A percentile compares a stretch with the other conserved stretches of the same genome.
phyloP scores from a whole-genome alignment of 1,140 invertebrate genomes.

The Zeugodacus cucurbitae region DNA sequence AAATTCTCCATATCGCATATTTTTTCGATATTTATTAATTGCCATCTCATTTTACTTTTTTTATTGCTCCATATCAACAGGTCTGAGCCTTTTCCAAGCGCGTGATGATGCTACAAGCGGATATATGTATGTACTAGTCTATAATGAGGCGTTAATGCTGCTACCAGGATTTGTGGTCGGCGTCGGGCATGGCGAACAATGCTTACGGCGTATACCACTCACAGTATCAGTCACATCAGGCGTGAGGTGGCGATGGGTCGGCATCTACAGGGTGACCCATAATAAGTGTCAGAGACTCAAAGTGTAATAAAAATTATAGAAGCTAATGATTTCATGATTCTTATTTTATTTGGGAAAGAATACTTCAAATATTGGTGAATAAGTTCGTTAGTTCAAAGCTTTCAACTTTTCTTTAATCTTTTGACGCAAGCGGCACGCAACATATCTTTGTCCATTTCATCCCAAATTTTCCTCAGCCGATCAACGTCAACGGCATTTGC shows the following conservation, averaged over 20 bases:
- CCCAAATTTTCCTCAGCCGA: no score
- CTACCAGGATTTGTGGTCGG: conserved; percentile 43
- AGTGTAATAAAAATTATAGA: no score
- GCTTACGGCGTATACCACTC: conserved; percentile 39
- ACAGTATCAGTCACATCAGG: background rate
- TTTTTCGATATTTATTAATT: background rate
- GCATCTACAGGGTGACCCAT: no score
- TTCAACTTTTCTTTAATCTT: no score
- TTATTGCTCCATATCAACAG: conserved; percentile 47
- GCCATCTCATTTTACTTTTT: background rate
- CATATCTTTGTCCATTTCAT: no score
- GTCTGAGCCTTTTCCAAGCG: conserved; percentile 80
- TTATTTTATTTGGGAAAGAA: no score
- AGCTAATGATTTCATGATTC: no score
- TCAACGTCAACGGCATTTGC: conserved; percentile 6
- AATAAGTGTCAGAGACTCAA: no score
- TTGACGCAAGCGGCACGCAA: no score
- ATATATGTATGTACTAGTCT: conserved; percentile 59
- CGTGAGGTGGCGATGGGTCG: background rate
- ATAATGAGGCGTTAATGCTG: conserved; percentile 56
- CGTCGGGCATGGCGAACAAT: background rate
- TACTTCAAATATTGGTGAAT: no score
- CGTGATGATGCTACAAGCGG: conserved; percentile 65
- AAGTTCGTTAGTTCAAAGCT: no score
- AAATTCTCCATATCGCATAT: no score